Evolutionary conservation across 2,888 invertebrate genomes (phyloP).

Genomic region (Hesperia comma): DNA sequence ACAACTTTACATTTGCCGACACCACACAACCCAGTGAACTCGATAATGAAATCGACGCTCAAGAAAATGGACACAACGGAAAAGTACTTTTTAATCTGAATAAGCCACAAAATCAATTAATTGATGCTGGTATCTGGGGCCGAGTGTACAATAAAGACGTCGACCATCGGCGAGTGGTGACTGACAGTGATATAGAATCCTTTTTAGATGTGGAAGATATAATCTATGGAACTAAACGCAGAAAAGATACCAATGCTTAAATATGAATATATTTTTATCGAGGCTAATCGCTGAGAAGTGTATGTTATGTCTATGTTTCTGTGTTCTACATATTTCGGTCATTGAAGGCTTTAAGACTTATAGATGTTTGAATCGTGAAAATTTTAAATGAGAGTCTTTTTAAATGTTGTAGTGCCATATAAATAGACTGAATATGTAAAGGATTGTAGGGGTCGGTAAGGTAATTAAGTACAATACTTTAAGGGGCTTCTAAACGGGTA

Average conservation of each 20-base stretch:
- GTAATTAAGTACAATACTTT: no score
- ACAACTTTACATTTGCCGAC: conserved; percentile 57
- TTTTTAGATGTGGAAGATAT: conserved; percentile 59
- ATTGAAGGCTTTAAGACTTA: no score
- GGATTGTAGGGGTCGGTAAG: no score
- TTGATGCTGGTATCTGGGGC: conserved; percentile 78
- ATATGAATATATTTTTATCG: no score
- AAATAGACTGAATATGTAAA: no score
- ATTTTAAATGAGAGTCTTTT: no score
- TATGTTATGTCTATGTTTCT: no score
- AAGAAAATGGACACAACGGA: conserved; percentile 43
- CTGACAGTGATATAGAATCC: conserved; percentile 55
- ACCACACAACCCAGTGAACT: conserved; percentile 11
- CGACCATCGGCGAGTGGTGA: conserved; percentile 53
- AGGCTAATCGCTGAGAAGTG: no score
- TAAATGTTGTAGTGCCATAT: no score
- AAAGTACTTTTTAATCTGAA: conserved; percentile 57
- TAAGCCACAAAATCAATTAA: conserved; percentile 65
- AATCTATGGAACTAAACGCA: conserved; percentile 52
- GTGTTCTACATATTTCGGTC: no score
- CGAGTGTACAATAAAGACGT: conserved; percentile 78
- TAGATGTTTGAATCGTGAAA: no score
- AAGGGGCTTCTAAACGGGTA: no score
- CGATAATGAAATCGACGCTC: conserved; percentile 27
- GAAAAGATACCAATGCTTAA: conserved; percentile 21